Base-by-base conservation (phyloP, 1,140 invertebrate species). In the Hirudo medicinalis region DNA sequence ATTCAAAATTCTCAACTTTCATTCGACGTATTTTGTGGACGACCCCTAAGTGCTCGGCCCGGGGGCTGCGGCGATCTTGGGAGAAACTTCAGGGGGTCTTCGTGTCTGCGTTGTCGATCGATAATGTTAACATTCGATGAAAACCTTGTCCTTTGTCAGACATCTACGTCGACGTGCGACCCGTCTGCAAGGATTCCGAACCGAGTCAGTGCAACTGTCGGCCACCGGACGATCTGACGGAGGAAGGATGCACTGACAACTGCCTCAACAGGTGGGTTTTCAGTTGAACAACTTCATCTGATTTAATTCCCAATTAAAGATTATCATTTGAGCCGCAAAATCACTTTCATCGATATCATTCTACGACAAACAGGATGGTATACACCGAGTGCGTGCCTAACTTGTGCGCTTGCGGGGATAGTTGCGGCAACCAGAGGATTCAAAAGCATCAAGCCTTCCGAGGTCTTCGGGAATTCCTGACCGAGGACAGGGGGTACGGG, bases 401-500 rank as follows among this genome's bases (percentile, higher is more conserved):
- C 68, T 85, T 88, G 27, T 94, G 91, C 80, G 90, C 91, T 0
- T 89, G 88, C 77, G 88, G 86, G 6, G 90, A 96, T 43, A 73
- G 78, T n/a, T 85, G 84, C 76, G 76, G 77, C 20, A 88, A 89
- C 72, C 75, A 96, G 90, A 80, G 87, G 86, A 76, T 97, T 90
- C 83, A 91, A 91, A 81, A 88, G 87, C 77, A 96, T 91, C 89
- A 93, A 75, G 93, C 90, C 87, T 87, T 89, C 0, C 87, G 88
- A 0, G 90, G 89, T 0, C 81, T 97, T 6, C 89, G 94, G 75
- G 88, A 90, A 74, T 95, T 96, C 76, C 91, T 94, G 88, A 97
- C 94, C 0, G 86, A 88, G 73, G 85, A 88, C 68, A 85, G 89
- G 79, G 93, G 93, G 5, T 95, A 91, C 90, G 94, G 94, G 11